Evolutionary conservation across 35 echinoderm and acorn worm species (phyloP), one percentile per base, ranked within the genome.

Genomic region (Patiria miniata): DNA sequence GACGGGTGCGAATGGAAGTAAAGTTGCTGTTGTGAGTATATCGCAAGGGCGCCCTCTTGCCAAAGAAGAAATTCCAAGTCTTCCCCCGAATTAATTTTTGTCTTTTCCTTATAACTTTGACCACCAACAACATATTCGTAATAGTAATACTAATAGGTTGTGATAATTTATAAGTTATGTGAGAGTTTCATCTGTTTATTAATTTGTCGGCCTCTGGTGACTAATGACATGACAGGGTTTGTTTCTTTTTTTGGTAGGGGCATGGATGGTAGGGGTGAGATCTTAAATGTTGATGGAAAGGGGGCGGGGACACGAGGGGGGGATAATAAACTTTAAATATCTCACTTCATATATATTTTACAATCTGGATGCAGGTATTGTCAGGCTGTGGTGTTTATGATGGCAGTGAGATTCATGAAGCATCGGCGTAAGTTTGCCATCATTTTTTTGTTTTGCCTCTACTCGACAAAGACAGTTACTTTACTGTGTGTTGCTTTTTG

Each of bases 331-430:
- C n/a, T n/a, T n/a, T 14, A 79, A 79, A 39, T n/a, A 10, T 7
- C 9, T 9, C 10, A n/a, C 36, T 47, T 23, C 5, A n/a, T 18
- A 10, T 79, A 1, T 79, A 36, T 82, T 52, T 82, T n/a, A 26
- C 42, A 51, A 3, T 23, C 15, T 51, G 39, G 19, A 87, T 69
- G 10, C 22, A 97, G 95, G 95, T 97, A 2, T 80, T 97, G 14
- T 91, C 95, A 17, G 95, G 95, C 29, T 91, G 83, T 83, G 95
- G 95, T n/a, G 95, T 97, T 33, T 97, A 93, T 85, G 95, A 97
- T 91, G 95, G 95, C 39, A 90, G 77, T 81, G 95, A 97, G 82
- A 52, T 97, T 7, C 95, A 97, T 87, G 95, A 97, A 68, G 91
- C 95, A 30, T 91, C 95, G 16, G 95, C 95, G 95, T 97, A 90